Base-by-base conservation (phyloP, 2,113 vertebrate species). In the Pteronura brasiliensis region DNA sequence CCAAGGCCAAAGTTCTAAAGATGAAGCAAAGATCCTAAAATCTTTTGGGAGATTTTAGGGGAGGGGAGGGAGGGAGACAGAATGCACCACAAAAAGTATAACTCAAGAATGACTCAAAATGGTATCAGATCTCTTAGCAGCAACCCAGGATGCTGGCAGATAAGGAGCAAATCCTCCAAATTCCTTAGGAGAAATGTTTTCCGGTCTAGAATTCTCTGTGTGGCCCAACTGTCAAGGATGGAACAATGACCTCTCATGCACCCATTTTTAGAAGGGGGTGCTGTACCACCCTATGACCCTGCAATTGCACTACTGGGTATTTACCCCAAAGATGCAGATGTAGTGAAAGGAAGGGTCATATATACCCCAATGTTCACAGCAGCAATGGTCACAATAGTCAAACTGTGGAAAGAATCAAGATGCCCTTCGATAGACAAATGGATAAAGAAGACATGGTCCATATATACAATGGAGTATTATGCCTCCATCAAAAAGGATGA, bases 151-250 rank as follows among this genome's bases (percentile, higher is more conserved):
- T 71, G 39, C 86, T 85, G 76, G 20, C 59, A 81, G 49, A 80
- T 52, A 93, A 95, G 23, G 12, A 65, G 29, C 18, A 93, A 95
- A 49, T 87, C n/a, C 52, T 93, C 91, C 42, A 96, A 85, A 87
- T 44, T 71, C 57, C 20, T 88, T 67, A n/a, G 34, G 82, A 47
- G 11, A 91, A 85, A 55, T 72, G 25, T 59, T 90, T 90, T 69
- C n/a, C 42, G 57, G 36, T 39, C 44, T 93, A 88, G 76, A 89
- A 93, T 88, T 89, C 77, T 77, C 44, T 93, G 47, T 25, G 79
- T 86, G 55, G 49, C 4, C 59, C 42, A 91, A 96, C 23, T 47
- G 11, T 83, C 79, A 96, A 91, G 52, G 76, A 85, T 81, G 47
- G 94, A 96, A 81, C 18, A 81, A 44, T 81, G 15, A 42, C 21